Evolutionary conservation across 1,140 invertebrate species (phyloP).

Genomic region (Pectinophora gossypiella): DNA sequence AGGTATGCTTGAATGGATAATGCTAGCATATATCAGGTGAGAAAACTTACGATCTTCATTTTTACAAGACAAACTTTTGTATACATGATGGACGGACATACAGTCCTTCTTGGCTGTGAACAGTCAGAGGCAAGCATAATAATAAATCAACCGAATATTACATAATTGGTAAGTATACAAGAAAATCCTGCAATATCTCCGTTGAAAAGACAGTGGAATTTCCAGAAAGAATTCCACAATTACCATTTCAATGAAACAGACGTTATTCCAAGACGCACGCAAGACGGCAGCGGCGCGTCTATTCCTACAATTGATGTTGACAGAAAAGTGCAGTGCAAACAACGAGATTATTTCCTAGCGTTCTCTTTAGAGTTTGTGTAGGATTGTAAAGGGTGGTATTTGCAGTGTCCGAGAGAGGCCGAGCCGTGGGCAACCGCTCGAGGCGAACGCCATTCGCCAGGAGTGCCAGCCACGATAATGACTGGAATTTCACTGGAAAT

Average conservation of each 20-base stretch:
- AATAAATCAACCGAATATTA: too few relatives aligned
- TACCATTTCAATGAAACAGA: neutral
- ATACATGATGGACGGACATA: too few relatives aligned
- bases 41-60: too few relatives aligned
- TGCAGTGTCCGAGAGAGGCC: slow-evolving; percentile 41
- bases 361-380: neutral
- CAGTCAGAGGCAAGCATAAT: too few relatives aligned
- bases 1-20: too few relatives aligned
- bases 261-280: neutral
- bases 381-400: neutral
- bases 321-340: neutral
- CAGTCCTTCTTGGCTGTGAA: too few relatives aligned
- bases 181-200: neutral
- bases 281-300: neutral
- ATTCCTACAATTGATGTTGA: neutral
- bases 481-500: slow-evolving; percentile 66
- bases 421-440: slow-evolving; percentile 45
- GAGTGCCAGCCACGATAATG: slow-evolving; percentile 42
- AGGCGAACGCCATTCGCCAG: slow-evolving; percentile 52
- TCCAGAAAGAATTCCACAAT: neutral
- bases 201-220: neutral
- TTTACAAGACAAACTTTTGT: too few relatives aligned
- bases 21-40: too few relatives aligned
- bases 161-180: too few relatives aligned
- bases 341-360: neutral